Percentiles rank a stretch among this genome's conserved stretches.
Evolutionary conservation across 2,888 invertebrate genomes (phyloP).

Genomic region (Meiosimyza platycephala): DNA sequence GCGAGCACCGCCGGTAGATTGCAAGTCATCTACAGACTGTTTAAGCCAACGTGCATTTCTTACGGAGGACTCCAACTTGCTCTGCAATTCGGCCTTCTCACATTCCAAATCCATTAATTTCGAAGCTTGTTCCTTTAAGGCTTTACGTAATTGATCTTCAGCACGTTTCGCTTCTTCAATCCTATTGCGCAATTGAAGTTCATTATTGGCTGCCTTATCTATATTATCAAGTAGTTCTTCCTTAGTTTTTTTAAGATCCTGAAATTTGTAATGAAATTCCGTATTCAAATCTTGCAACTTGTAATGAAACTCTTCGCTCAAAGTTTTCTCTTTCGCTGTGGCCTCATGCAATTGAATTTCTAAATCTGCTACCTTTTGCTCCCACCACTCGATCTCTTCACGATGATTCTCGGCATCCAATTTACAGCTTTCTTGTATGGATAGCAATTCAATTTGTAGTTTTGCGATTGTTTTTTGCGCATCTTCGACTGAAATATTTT

Average conservation of each 20-base stretch:
- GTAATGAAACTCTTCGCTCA: slow-evolving; percentile 25
- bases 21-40: slow-evolving; percentile 12
- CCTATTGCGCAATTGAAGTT: slow-evolving; percentile 16
- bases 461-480: not conserved
- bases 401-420: slow-evolving; percentile 5
- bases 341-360: slow-evolving; percentile 19
- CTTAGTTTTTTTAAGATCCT: slow-evolving; percentile 21
- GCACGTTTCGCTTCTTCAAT: slow-evolving; percentile 16
- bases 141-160: slow-evolving; percentile 13
- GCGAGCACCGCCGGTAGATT: not conserved
- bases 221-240: slow-evolving; percentile 21
- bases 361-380: slow-evolving; percentile 2
- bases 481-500: not conserved
- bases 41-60: slow-evolving; percentile 19
- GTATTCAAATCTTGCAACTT: slow-evolving; percentile 25
- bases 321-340: slow-evolving; percentile 24
- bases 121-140: slow-evolving; percentile 1
- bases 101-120: slow-evolving; percentile 13
- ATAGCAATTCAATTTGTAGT: slow-evolving; percentile 10
- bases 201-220: not conserved
- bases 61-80: slow-evolving; percentile 17
- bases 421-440: not conserved
- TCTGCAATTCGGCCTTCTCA: slow-evolving; percentile 24
- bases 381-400: not conserved
- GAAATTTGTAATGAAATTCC: slow-evolving; percentile 29